Percentiles rank a stretch among this genome's conserved stretches.
Conservation (phyloP, 2,113 vertebrate genomes). For the Ellobius talpinus region DNA sequence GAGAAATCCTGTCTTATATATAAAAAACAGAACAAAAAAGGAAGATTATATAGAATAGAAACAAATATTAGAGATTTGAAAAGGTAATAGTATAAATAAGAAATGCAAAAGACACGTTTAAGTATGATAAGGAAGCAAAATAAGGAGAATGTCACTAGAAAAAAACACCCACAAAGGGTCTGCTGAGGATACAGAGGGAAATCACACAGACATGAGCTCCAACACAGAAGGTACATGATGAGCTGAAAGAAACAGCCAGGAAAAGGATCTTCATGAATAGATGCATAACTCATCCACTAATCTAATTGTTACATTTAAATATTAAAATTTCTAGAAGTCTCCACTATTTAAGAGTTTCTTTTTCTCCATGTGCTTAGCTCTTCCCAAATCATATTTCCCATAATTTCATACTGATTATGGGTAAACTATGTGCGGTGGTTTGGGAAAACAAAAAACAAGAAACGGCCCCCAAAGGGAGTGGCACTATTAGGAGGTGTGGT, state of each 20-base stretch:
- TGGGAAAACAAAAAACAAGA: too few relatives aligned
- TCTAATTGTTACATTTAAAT: neutral
- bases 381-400: neutral
- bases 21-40: too few relatives aligned
- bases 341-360: neutral
- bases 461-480: too few relatives aligned
- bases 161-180: neutral
- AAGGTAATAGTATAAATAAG: neutral
- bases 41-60: neutral
- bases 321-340: neutral
- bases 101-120: neutral
- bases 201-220: neutral
- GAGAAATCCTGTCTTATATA: too few relatives aligned
- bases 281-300: neutral
- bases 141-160: neutral
- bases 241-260: neutral
- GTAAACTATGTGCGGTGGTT: neutral
- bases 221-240: neutral
- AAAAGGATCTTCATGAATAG: neutral
- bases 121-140: constrained; percentile 8
- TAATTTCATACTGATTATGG: neutral
- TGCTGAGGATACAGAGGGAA: neutral
- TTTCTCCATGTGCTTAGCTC: neutral
- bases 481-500: too few relatives aligned
- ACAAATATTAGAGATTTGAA: neutral